Base-by-base conservation (phyloP, 2,113 vertebrate species). In the Calyptomena viridis region DNA sequence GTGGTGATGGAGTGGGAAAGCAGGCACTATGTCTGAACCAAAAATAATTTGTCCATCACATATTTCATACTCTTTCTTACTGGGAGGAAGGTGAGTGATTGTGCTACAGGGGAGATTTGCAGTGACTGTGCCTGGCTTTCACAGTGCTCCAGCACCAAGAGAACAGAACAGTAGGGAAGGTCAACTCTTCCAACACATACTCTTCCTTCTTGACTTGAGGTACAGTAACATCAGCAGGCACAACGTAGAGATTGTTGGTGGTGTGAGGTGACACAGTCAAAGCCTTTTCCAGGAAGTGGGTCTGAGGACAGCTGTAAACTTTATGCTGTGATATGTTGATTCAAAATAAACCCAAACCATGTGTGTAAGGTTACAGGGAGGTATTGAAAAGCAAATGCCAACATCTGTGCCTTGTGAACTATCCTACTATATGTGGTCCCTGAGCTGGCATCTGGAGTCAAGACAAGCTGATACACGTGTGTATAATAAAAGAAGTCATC, bases 341-440 rank as follows among this genome's bases (percentile, higher is more conserved):
- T 97, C 92, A 96, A 97, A 98, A 97, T 97, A 97, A 97, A 95
- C 79, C 62, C 93, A 95, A 86, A 94, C 82, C 8, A 1, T 68
- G 16, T 79, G 95, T 93, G 74, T 96, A 87, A 95, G 89, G 91
- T 97, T 96, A 95, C 73, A 42, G 85, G 46, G 87, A 95, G 74
- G 95, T 97, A 95, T 94, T 97, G 97, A 98, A 97, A 98, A 89
- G 93, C 55, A n/a, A 95, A 85, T 40, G 68, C 80, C 77, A 89
- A 84, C 96, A 97, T 94, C 92, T 97, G 96, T 95, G 95, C 42
- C 78, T 69, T 86, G 75, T 20, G 49, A 67, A 77, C 53, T 67
- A 21, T 69, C 56, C 81, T 69, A 19, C 52, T 5, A 2, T 84
- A 67, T 68, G 52, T 44, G 39, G 37, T 80, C 11, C 2, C 60